Conservation (phyloP, 2,797 vertebrate genomes). For the Enteromius radiatus region DNA sequence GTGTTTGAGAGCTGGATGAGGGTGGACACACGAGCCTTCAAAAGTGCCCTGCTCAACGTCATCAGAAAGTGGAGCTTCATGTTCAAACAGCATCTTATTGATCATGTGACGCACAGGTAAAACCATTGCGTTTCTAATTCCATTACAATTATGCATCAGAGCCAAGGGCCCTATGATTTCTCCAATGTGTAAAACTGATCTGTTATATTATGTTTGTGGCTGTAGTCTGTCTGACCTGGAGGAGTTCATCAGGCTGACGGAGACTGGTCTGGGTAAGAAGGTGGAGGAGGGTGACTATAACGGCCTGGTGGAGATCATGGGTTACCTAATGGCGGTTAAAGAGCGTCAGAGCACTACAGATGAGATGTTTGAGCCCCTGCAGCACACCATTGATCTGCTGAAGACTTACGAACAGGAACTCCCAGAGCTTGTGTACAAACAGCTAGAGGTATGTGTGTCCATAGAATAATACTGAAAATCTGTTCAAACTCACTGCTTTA, state of each 20-base stretch:
- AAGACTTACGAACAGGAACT: constrained; percentile 89
- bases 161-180: background rate
- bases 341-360: constrained; percentile 84
- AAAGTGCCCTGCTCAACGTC: constrained; percentile 83
- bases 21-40: constrained; percentile 84
- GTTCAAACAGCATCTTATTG: constrained; percentile 94
- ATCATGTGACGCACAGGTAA: constrained; percentile 89
- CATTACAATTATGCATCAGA: background rate
- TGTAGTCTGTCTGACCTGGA: constrained; percentile 88
- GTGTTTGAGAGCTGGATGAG: constrained; percentile 88
- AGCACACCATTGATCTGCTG: constrained; percentile 88
- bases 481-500: background rate
- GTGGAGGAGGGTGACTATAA: constrained; percentile 84
- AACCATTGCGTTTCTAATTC: background rate
- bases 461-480: background rate
- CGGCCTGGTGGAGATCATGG: constrained; percentile 87
- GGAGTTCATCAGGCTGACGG: constrained; percentile 77
- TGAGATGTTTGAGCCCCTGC: constrained; percentile 92
- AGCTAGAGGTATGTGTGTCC: constrained; percentile 81
- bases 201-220: background rate
- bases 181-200: background rate
- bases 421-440: constrained; percentile 84
- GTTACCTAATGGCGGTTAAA: constrained; percentile 88
- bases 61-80: constrained; percentile 92
- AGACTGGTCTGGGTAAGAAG: constrained; percentile 77